Conservation (phyloP, 2,888 invertebrate genomes). For the Stenolophus ochropezus region DNA sequence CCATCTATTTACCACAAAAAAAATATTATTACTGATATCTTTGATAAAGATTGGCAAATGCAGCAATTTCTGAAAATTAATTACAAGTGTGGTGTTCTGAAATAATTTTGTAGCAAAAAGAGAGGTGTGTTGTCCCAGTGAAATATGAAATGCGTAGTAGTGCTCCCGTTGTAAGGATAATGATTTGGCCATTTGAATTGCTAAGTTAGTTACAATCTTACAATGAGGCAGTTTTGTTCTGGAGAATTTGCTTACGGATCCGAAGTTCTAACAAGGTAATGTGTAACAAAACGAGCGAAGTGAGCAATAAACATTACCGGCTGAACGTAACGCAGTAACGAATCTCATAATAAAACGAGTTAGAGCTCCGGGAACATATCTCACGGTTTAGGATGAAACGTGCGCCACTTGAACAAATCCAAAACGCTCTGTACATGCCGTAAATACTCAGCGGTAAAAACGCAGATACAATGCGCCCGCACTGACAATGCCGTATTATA, state of each 20-base stretch:
- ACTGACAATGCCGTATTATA: no score
- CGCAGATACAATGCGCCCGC: no score
- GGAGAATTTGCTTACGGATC: neutral
- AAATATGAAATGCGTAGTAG: no score
- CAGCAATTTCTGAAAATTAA: no score
- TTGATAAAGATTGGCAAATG: no score
- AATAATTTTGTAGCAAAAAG: no score
- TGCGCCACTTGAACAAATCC: slow-evolving; percentile 53
- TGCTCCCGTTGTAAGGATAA: neutral
- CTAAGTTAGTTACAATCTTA: neutral
- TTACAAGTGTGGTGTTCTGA: no score
- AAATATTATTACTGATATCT: no score
- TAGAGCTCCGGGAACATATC: slow-evolving; percentile 37
- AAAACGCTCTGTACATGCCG: slow-evolving; percentile 17
- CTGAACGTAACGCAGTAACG: slow-evolving; percentile 26
- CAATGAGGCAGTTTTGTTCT: neutral
- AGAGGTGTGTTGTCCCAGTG: no score
- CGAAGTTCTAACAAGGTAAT: slow-evolving; percentile 10
- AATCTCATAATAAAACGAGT: slow-evolving; percentile 53
- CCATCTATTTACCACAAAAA: no score
- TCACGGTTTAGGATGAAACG: slow-evolving; percentile 44
- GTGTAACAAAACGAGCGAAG: slow-evolving; percentile 31
- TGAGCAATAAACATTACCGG: slow-evolving; percentile 37
- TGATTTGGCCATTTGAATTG: neutral
- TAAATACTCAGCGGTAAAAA: slow-evolving; percentile 20